These are phyloP conservation scores for Ochropleura plecta DNA, from an alignment of 2,888 invertebrate species.

Conservation along the genomic window DNA sequence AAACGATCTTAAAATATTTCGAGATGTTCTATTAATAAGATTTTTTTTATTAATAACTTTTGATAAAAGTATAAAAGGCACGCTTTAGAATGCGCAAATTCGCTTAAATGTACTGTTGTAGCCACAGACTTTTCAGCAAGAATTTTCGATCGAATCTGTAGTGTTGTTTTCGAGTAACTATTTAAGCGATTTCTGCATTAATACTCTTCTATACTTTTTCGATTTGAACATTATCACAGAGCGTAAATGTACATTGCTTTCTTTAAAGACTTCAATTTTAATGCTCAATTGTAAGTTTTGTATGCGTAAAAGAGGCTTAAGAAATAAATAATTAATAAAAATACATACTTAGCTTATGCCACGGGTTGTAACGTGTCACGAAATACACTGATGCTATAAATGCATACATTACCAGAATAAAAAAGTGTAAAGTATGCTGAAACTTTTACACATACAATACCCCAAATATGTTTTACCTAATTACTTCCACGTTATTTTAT, in stretches of 20 bases:
- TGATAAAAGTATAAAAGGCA: slow-evolving; percentile 46
- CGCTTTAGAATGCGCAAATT: background rate
- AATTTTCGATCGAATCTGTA: background rate
- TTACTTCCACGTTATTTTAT: slow-evolving; percentile 19
- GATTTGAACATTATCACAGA: slow-evolving; percentile 47
- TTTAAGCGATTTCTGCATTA: slow-evolving; percentile 15
- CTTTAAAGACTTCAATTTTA: slow-evolving; percentile 11
- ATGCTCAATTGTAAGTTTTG: slow-evolving; percentile 27
- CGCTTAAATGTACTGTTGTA: background rate
- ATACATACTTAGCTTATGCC: slow-evolving; percentile 53
- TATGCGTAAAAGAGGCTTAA: slow-evolving; percentile 37
- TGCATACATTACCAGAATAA: slow-evolving; percentile 13
- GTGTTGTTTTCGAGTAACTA: background rate
- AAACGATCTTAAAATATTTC: slow-evolving; percentile 57
- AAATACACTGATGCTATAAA: slow-evolving; percentile 47
- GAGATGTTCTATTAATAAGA: slow-evolving; percentile 33
- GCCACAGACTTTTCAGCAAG: background rate
- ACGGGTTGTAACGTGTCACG: slow-evolving; percentile 11
- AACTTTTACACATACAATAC: slow-evolving; percentile 52
- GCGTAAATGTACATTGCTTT: slow-evolving; percentile 55
- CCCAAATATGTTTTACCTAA: background rate
- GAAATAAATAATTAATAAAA: slow-evolving; percentile 25
- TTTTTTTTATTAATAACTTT: slow-evolving; percentile 19
- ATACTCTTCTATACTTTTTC: slow-evolving; percentile 44
- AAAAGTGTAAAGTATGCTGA: slow-evolving; percentile 7